Evolutionary conservation across 2,113 vertebrate species (phyloP).

Genomic region (Marmota flaviventris): DNA sequence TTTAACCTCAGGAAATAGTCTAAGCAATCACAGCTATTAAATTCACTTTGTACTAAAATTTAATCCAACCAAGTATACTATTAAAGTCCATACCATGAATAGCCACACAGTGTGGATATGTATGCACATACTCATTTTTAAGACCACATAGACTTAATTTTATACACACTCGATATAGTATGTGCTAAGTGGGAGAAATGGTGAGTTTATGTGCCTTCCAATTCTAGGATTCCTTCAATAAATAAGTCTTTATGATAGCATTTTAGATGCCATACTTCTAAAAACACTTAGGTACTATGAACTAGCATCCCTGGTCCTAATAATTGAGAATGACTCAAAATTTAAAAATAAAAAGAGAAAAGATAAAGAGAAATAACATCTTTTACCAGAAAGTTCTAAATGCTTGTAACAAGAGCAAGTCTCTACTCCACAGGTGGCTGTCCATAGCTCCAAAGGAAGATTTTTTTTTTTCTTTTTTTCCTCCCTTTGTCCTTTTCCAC

Average conservation of each 20-base stretch:
- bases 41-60: slow-evolving; percentile 58
- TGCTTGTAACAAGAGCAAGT: background rate
- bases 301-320: background rate
- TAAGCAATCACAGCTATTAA: slow-evolving; percentile 61
- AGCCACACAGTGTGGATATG: background rate
- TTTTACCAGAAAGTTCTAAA: background rate
- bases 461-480: background rate
- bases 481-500: background rate
- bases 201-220: slow-evolving; percentile 4
- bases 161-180: background rate
- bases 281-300: background rate
- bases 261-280: background rate
- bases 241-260: background rate
- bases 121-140: slow-evolving; percentile 40
- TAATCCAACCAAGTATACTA: slow-evolving; percentile 31
- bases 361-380: background rate
- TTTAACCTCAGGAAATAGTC: slow-evolving; percentile 51
- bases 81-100: slow-evolving; percentile 25
- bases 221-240: background rate
- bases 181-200: background rate
- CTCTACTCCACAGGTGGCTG: background rate
- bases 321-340: background rate
- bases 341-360: background rate
- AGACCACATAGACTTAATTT: slow-evolving; percentile 11
- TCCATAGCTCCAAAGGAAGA: background rate